A percentile compares a stretch with the other conserved stretches of the same genome.
Conservation (phyloP, 35 echinoderm and acorn worm genomes). For the Lytechinus variegatus region DNA sequence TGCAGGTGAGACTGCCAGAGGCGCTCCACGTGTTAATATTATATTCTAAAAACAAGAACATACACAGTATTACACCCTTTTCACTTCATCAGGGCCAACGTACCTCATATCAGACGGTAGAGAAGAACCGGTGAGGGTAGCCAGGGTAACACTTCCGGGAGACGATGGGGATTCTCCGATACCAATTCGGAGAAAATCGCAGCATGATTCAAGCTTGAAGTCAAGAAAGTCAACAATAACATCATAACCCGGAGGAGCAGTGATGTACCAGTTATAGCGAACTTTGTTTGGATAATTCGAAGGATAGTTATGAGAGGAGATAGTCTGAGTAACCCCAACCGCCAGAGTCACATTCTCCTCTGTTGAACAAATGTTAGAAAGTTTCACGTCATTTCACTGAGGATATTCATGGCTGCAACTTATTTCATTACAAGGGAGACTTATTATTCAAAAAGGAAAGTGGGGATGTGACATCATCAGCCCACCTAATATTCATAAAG, state of each 20-base stretch:
- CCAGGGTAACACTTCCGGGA: not conserved
- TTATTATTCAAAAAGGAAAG: not conserved
- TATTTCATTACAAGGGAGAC: too few relatives aligned
- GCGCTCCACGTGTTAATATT: too few relatives aligned
- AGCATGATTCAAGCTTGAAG: not conserved
- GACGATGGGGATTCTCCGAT: not conserved
- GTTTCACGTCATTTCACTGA: not conserved
- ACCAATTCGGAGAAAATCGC: not conserved
- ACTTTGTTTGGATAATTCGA: not conserved
- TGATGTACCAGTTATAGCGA: not conserved
- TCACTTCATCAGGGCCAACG: too few relatives aligned
- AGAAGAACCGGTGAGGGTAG: not conserved
- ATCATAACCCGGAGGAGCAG: not conserved
- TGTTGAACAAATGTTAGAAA: not conserved
- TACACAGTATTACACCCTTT: too few relatives aligned
- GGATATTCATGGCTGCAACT: too few relatives aligned
- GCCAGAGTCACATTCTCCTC: not conserved
- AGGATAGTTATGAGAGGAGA: conserved; percentile 27
- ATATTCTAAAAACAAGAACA: too few relatives aligned
- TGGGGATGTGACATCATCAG: not conserved
- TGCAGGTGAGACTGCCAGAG: too few relatives aligned
- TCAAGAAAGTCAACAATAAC: not conserved
- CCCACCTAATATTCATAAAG: too few relatives aligned
- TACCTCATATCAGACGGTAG: not conserved
- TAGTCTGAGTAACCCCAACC: not conserved